These are phyloP conservation scores for Morbakka virulenta DNA, from an alignment of 30 jellyfish, hydroid and myxozoan species.

Conservation along the genomic window DNA sequence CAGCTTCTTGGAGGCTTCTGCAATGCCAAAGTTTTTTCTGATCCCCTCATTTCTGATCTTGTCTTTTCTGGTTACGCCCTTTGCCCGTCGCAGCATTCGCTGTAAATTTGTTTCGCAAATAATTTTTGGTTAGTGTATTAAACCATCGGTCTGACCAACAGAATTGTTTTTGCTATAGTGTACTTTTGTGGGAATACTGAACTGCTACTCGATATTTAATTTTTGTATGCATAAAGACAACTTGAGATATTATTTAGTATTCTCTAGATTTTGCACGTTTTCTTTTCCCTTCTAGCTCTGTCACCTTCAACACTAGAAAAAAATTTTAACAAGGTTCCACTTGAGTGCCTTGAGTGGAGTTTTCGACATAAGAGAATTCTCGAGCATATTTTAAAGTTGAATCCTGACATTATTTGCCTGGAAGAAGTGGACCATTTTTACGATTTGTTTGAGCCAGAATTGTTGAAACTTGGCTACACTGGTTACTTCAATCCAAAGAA, in stretches of 20 bases:
- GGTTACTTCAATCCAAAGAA: slow-evolving; percentile 64
- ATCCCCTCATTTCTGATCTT: no score
- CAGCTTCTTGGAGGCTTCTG: no score
- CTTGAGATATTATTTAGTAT: no score
- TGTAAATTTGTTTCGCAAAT: no score
- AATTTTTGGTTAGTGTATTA: no score
- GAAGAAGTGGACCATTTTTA: slow-evolving; percentile 88
- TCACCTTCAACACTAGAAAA: slow-evolving; percentile 45
- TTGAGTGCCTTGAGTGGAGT: slow-evolving; percentile 55
- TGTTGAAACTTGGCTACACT: slow-evolving; percentile 25
- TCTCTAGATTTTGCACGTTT: neutral
- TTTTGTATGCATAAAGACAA: no score
- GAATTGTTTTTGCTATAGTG: neutral
- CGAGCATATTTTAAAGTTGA: slow-evolving; percentile 28
- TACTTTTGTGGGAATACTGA: neutral
- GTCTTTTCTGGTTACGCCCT: no score
- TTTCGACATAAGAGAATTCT: slow-evolving; percentile 48
- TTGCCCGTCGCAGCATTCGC: no score
- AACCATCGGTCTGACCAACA: no score
- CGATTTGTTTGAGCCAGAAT: slow-evolving; percentile 63
- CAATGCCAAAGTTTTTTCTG: no score
- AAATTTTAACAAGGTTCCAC: slow-evolving; percentile 61
- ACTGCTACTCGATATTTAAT: no score
- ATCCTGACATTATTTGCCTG: slow-evolving; percentile 73
- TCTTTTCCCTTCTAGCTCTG: slow-evolving; percentile 29